Conservation (phyloP, 2,113 vertebrate genomes). For the Menura novaehollandiae region DNA sequence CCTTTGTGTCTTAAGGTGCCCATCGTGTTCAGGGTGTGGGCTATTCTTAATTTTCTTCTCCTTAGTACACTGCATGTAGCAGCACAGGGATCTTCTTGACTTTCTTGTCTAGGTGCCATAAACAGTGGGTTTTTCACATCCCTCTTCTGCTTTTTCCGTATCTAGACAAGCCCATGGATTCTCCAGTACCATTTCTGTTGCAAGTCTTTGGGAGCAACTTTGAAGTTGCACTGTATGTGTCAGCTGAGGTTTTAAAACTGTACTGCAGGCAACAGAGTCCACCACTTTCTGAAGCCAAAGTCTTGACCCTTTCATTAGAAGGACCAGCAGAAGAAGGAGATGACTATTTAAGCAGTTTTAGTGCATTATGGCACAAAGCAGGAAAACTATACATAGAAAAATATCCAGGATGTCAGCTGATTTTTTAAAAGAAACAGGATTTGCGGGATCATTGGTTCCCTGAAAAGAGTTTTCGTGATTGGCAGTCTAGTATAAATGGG, state of each 20-base stretch:
- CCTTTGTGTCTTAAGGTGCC: not conserved
- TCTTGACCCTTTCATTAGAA: not conserved
- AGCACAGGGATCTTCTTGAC: not conserved
- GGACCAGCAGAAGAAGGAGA: not conserved
- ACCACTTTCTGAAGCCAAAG: not conserved
- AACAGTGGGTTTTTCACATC: not conserved
- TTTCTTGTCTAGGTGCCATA: not conserved
- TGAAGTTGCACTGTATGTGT: not conserved
- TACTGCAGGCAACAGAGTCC: not conserved
- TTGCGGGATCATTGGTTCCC: not conserved
- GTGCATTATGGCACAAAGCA: not conserved
- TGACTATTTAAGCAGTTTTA: not conserved
- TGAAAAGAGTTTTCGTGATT: not conserved
- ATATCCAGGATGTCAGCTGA: not conserved
- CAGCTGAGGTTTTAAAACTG: not conserved
- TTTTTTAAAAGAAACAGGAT: not conserved
- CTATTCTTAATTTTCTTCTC: not conserved
- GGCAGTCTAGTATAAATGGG: not conserved
- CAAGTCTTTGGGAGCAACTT: not conserved
- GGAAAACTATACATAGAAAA: not conserved
- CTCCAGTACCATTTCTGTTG: not conserved
- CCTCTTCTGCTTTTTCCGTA: not conserved
- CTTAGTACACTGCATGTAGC: not conserved
- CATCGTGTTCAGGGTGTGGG: not conserved
- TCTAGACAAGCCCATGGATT: not conserved